Conservation (phyloP, 35 echinoderm and acorn worm species). For the Ophiothrix spiculata region DNA sequence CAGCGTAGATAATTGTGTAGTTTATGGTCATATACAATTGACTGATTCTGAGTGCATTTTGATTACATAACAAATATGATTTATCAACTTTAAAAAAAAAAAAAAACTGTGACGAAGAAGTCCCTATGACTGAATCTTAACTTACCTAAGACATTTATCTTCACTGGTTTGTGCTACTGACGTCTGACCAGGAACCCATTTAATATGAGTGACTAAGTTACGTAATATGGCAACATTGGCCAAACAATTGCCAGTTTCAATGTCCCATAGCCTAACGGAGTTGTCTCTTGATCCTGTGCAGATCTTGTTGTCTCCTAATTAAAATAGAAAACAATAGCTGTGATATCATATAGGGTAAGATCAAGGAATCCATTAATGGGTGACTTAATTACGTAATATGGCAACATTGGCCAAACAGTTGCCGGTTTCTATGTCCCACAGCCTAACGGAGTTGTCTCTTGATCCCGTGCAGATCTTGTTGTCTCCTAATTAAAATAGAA, state of each 20-base stretch:
- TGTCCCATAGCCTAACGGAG: conserved; percentile 86
- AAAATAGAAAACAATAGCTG: too few relatives aligned
- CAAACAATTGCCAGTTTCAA: conserved; percentile 78
- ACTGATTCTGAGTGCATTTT: too few relatives aligned
- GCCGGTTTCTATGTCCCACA: conserved; percentile 94
- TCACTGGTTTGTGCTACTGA: conserved; percentile 74
- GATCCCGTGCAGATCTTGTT: conserved; percentile 78
- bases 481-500: too few relatives aligned
- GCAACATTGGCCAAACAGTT: conserved; percentile 68
- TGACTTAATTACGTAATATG: conserved; percentile 78
- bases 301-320: conserved; percentile 54
- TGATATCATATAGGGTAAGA: too few relatives aligned
- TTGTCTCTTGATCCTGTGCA: conserved; percentile 91
- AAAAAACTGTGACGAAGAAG: too few relatives aligned
- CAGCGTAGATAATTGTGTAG: too few relatives aligned
- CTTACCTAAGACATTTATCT: conserved; percentile 81
- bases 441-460: conserved; percentile 80
- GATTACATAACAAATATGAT: too few relatives aligned
- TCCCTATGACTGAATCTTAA: too few relatives aligned
- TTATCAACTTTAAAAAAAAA: too few relatives aligned
- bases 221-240: conserved; percentile 70
- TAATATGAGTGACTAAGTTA: conserved; percentile 79
- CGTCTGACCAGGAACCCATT: conserved; percentile 36
- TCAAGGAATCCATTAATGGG: too few relatives aligned
- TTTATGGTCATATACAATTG: too few relatives aligned